Evolutionary conservation across 2,888 invertebrate genomes (phyloP).

Genomic region (Vanessa cardui): DNA sequence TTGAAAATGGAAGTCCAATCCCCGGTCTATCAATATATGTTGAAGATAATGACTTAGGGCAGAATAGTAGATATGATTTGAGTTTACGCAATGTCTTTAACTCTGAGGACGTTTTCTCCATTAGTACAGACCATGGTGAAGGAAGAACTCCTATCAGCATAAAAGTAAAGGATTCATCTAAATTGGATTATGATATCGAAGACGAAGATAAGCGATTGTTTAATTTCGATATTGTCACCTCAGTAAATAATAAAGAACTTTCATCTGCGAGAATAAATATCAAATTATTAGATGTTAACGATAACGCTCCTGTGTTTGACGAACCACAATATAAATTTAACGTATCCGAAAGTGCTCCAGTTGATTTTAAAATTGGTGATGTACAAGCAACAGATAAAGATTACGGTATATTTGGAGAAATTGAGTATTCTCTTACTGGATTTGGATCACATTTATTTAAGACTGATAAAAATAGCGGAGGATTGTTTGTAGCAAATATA

Average conservation of each 20-base stretch:
- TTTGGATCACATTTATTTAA: conserved; percentile 90
- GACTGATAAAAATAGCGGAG: conserved; percentile 86
- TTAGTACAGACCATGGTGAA: conserved; percentile 86
- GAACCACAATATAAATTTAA: conserved; percentile 85
- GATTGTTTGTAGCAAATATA: conserved; percentile 84
- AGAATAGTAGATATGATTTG: conserved; percentile 87
- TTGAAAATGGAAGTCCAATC: conserved; percentile 86
- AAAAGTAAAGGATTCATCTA: conserved; percentile 85
- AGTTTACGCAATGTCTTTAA: conserved; percentile 83
- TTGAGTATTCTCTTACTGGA: conserved; percentile 89
- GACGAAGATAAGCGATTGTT: conserved; percentile 82
- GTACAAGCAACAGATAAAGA: conserved; percentile 88
- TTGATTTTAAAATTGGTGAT: conserved; percentile 84
- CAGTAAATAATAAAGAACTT: conserved; percentile 79
- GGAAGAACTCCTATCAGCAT: conserved; percentile 89
- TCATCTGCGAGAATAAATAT: conserved; percentile 84
- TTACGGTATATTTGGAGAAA: conserved; percentile 86
- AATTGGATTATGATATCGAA: conserved; percentile 87
- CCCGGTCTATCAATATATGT: conserved; percentile 89
- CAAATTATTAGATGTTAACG: conserved; percentile 89
- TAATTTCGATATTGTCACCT: conserved; percentile 86
- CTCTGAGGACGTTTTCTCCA: conserved; percentile 82
- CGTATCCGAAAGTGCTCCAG: conserved; percentile 85
- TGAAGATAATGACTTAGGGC: conserved; percentile 88
- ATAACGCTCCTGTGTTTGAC: conserved; percentile 88